A percentile compares a stretch with the other conserved stretches of the same genome.
Evolutionary conservation across 2,113 vertebrate species (phyloP).

Genomic region (Harpagus bidentatus): DNA sequence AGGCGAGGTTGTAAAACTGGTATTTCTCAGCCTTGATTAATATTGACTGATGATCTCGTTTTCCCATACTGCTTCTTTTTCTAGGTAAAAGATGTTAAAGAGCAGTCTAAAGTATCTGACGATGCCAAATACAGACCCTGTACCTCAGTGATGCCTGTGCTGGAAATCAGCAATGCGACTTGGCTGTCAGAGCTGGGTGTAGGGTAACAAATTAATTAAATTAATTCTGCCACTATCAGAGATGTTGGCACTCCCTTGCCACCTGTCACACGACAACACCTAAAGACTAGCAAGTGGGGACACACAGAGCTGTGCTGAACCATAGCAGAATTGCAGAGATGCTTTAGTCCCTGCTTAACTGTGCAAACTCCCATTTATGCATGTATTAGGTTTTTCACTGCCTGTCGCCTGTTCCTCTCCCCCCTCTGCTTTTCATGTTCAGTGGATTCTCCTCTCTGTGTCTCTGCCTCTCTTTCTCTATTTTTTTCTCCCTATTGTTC

Average conservation of each 20-base stretch:
- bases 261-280: background rate
- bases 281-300: background rate
- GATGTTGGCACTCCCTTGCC: background rate
- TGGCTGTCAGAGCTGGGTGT: background rate
- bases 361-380: conserved; percentile 28
- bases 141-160: background rate
- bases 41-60: background rate
- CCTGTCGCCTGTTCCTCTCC: conserved; percentile 26
- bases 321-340: background rate
- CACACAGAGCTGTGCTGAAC: background rate
- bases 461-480: conserved; percentile 62
- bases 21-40: background rate
- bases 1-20: background rate
- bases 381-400: conserved; percentile 43
- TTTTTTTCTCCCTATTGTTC: conserved; percentile 87
- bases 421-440: conserved; percentile 52
- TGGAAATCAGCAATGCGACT: background rate
- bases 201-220: background rate
- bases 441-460: conserved; percentile 60
- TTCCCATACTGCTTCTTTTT: background rate
- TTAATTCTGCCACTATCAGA: background rate
- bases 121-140: background rate
- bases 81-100: background rate
- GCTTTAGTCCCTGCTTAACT: conserved; percentile 2
- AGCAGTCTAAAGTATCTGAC: background rate